Conservation (phyloP, 2,888 invertebrate genomes). For the Sturmia bella region DNA sequence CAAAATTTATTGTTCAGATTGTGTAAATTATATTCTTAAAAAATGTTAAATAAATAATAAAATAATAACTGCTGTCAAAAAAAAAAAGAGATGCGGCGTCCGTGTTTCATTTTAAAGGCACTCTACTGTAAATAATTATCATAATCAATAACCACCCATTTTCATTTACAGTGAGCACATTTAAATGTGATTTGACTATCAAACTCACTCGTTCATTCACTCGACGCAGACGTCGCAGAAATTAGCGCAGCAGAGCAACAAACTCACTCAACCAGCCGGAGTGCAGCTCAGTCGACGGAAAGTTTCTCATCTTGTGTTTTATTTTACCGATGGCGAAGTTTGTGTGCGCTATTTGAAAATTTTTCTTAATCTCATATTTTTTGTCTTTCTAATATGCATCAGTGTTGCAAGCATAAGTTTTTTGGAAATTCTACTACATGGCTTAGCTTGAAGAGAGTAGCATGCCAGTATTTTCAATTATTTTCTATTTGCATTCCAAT, state of each 20-base stretch:
- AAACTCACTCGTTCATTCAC: slow-evolving; percentile 3
- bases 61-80: too few species aligned
- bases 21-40: neutral
- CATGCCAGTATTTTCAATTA: too few species aligned
- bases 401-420: too few species aligned
- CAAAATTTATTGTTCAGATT: too few species aligned
- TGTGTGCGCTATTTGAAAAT: neutral
- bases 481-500: too few species aligned
- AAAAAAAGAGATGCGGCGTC: too few species aligned
- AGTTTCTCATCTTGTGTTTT: slow-evolving; percentile 19
- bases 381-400: too few species aligned
- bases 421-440: too few species aligned
- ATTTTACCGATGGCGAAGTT: slow-evolving; percentile 7
- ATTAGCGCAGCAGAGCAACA: neutral
- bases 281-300: neutral
- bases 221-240: neutral
- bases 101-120: too few species aligned
- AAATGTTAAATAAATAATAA: too few species aligned
- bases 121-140: slow-evolving; percentile 11
- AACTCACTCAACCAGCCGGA: neutral
- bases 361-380: neutral
- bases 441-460: too few species aligned
- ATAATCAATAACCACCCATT: slow-evolving; percentile 39
- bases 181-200: slow-evolving; percentile 20
- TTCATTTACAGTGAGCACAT: slow-evolving; percentile 22